Evolutionary conservation across 2,888 invertebrate genomes (phyloP).

Genomic region (Hyles lineata): DNA sequence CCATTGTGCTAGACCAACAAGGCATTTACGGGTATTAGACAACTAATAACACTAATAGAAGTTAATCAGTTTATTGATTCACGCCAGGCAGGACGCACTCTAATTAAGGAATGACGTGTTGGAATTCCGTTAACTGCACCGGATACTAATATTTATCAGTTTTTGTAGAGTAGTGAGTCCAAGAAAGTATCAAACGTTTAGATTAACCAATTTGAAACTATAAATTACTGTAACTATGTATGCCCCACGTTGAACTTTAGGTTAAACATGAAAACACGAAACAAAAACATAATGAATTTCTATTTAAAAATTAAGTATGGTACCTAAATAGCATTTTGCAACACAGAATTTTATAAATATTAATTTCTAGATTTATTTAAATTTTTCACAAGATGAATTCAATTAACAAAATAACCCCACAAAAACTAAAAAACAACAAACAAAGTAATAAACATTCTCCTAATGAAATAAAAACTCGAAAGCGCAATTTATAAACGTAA

Average conservation of each 20-base stretch:
- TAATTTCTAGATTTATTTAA: too few relatives aligned
- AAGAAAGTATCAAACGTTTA: background rate
- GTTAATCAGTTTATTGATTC: conserved; percentile 17
- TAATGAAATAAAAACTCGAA: conserved; percentile 13
- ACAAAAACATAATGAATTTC: too few relatives aligned
- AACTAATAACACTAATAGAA: conserved; percentile 27
- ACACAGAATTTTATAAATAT: too few relatives aligned
- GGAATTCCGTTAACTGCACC: conserved; percentile 46
- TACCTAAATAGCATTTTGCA: too few relatives aligned
- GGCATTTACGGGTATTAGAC: background rate
- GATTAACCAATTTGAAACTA: too few relatives aligned
- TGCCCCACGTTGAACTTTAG: too few relatives aligned
- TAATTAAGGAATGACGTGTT: conserved; percentile 58
- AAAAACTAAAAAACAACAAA: too few relatives aligned
- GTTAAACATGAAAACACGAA: too few relatives aligned
- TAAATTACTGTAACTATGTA: too few relatives aligned
- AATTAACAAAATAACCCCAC: background rate
- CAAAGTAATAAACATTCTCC: background rate
- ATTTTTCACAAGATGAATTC: too few relatives aligned
- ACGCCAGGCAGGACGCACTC: conserved; percentile 17
- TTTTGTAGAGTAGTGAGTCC: conserved; percentile 32
- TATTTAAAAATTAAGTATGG: too few relatives aligned
- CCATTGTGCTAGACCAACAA: background rate
- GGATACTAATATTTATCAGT: conserved; percentile 54
- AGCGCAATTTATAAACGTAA: conserved; percentile 21